Base-by-base conservation (phyloP, 2,888 invertebrate species). In the Drosophila neotestacea region DNA sequence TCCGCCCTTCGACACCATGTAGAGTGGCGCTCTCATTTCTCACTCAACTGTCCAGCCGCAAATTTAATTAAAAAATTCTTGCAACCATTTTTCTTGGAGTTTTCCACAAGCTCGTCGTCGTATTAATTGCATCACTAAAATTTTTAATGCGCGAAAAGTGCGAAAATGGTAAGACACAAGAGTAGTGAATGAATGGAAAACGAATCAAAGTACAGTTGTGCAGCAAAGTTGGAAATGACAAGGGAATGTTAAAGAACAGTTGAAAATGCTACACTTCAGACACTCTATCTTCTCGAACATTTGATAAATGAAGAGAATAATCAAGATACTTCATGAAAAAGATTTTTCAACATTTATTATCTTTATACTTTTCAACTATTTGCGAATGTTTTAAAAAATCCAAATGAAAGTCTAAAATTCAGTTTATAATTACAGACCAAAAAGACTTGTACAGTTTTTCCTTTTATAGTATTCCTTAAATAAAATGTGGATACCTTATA, bases 41-140 rank as follows among this genome's bases (percentile, higher is more conserved):
- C 85, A 85, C 73, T 89, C 75, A 77, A 62, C 86, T 86, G 88
- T 84, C 84, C 84, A 61, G 88, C 84, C 84, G 62, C 84, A 84
- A 84, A 80, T 84, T 84, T 84, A 84, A 84, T 84, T 84, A 84
- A 84, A 84, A 84, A 84, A 81, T 85, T 85, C 88, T 88, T 89
- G 77, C 85, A 79, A 54, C 81, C 87, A 78, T 77, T 87, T 77
- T 78, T 66, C 61, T 41, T 42, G 9, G 27, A 64, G 51, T 55
- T 52, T 46, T 69, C 30, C 44, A 54, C 7, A 55, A 42, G 56
- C 62, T 54, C 58, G n/a, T 67, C 54, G 39, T 59, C 88, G 71
- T 76, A 82, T 87, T 90, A 80, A 87, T 90, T 84, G 85, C 90
- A 81, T 83, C 82, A 89, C 82, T 79, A 85, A 76, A 81, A 73